Conservation (phyloP, 2,113 vertebrate genomes). For the Lathamus discolor region DNA sequence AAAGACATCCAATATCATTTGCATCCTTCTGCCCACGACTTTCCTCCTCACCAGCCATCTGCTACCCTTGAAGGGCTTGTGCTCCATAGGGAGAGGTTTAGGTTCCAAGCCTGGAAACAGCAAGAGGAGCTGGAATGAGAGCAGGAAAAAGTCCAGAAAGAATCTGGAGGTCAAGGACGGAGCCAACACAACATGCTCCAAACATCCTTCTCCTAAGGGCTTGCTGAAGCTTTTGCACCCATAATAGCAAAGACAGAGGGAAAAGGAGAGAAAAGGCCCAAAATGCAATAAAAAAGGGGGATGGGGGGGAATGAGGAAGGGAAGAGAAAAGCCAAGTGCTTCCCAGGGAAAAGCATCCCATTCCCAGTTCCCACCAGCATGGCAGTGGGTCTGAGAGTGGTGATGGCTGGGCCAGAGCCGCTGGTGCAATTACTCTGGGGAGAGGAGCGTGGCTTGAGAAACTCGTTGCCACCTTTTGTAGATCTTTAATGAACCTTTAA, state of each 20-base stretch:
- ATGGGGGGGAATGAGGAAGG: rapidly evolving
- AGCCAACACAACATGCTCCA: rapidly evolving
- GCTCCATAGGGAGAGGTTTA: conserved; percentile 2
- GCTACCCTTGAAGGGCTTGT: conserved; percentile 20
- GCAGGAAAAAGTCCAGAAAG: background rate
- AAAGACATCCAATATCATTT: conserved; percentile 2
- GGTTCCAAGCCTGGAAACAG: background rate
- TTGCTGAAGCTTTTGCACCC: rapidly evolving
- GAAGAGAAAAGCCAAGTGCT: background rate
- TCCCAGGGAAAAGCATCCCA: background rate
- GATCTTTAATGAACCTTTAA: conserved; percentile 64
- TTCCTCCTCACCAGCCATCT: conserved; percentile 51
- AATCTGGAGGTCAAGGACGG: background rate
- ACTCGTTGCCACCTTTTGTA: background rate
- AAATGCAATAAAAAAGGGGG: background rate
- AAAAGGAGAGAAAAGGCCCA: background rate
- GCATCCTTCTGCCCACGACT: conserved; percentile 42
- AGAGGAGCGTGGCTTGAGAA: background rate
- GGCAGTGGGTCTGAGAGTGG: background rate
- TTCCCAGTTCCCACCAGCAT: background rate
- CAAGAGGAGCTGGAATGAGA: background rate
- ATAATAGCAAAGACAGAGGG: background rate
- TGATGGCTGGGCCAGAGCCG: background rate
- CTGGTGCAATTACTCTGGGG: background rate
- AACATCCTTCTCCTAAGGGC: background rate